These are phyloP conservation scores for Lordiphosa mommai DNA, from an alignment of 1,140 invertebrate genomes.

Conservation along the genomic window DNA sequence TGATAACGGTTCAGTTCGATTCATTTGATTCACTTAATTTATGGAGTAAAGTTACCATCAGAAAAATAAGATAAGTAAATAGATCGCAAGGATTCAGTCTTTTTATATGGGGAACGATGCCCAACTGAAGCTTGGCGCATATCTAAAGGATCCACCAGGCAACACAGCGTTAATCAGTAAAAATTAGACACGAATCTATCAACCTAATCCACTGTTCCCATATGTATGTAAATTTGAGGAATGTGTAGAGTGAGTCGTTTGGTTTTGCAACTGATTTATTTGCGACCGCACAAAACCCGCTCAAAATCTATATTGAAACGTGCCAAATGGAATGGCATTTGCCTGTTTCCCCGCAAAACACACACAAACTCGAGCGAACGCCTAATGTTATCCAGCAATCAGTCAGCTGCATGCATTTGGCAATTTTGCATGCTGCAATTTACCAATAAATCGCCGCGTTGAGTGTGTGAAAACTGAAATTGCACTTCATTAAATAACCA, in stretches of 20 bases:
- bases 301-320: conserved; percentile 45
- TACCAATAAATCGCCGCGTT: conserved; percentile 49
- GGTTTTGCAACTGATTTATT: conserved; percentile 53
- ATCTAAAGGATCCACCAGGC: no score
- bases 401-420: conserved; percentile 38
- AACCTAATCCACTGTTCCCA: conserved; percentile 1
- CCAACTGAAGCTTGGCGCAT: no score
- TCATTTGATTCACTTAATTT: no score
- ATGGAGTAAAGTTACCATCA: no score
- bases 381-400: conserved; percentile 62
- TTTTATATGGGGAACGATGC: no score
- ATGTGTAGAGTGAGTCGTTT: conserved; percentile 31
- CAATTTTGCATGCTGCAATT: not conserved
- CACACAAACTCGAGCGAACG: conserved; percentile 24
- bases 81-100: no score
- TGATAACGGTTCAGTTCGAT: no score
- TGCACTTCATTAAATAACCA: conserved; percentile 74
- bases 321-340: conserved; percentile 42
- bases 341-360: not conserved
- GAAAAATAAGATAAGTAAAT: no score
- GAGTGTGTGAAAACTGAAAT: conserved; percentile 54
- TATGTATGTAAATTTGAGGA: conserved; percentile 11
- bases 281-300: conserved; percentile 31
- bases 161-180: no score
- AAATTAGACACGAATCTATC: no score